These are phyloP conservation scores for Eugnorisma glareosa DNA, from an alignment of 2,888 invertebrate genomes.

Conservation along the genomic window DNA sequence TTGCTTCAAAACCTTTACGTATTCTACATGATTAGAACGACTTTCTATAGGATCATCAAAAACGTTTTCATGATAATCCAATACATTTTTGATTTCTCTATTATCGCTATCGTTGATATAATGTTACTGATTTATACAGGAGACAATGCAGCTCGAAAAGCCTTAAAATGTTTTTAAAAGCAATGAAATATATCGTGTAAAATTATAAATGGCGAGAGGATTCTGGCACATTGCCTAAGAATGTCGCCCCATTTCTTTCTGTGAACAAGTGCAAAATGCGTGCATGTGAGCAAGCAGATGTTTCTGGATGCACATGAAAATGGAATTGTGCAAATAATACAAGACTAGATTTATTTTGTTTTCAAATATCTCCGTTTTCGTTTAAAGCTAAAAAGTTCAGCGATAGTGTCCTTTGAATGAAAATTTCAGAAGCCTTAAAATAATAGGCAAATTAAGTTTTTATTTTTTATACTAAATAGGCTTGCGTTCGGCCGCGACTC, in stretches of 20 bases:
- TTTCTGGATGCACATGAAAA: slow-evolving; percentile 26
- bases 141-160: background rate
- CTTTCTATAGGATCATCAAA: background rate
- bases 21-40: background rate
- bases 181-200: slow-evolving; percentile 49
- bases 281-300: slow-evolving; percentile 45
- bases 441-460: background rate
- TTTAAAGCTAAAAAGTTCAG: background rate
- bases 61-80: background rate
- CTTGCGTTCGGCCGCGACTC: no score
- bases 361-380: background rate
- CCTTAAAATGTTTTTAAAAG: slow-evolving; percentile 19
- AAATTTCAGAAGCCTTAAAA: background rate
- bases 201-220: slow-evolving; percentile 45
- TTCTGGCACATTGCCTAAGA: slow-evolving; percentile 45
- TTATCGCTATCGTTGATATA: background rate
- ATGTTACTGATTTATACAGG: background rate
- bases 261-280: slow-evolving; percentile 57
- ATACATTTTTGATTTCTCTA: background rate
- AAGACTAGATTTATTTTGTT: slow-evolving; percentile 15
- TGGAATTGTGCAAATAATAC: slow-evolving; percentile 17
- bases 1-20: background rate
- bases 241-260: slow-evolving; percentile 43
- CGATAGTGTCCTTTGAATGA: background rate
- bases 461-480: no score